phyloP scores from a whole-genome alignment of 2,113 vertebrate genomes.

The Apaloderma vittatum region DNA sequence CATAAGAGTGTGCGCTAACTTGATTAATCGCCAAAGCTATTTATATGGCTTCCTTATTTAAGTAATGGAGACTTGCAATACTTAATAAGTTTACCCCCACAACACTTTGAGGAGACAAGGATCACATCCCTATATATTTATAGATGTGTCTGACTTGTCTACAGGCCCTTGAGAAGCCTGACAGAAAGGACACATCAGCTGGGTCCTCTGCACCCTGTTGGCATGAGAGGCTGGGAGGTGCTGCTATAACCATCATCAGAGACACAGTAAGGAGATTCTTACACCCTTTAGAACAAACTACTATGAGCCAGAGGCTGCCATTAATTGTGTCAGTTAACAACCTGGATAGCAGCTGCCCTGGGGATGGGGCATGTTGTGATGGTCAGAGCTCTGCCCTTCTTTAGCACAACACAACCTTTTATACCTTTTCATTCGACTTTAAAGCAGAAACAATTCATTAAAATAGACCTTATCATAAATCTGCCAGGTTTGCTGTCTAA shows the following conservation, averaged over 20 bases:
- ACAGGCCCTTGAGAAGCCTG: not conserved
- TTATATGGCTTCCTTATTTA: not conserved
- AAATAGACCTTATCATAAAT: not conserved
- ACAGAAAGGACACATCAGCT: not conserved
- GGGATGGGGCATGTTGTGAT: not conserved
- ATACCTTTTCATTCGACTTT: not conserved
- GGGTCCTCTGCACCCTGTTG: not conserved
- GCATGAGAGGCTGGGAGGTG: not conserved
- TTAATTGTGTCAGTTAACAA: not conserved
- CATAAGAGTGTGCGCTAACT: not conserved
- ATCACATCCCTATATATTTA: not conserved
- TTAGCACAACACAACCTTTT: not conserved
- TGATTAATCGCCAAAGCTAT: not conserved
- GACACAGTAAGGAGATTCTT: not conserved
- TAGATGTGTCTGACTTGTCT: not conserved
- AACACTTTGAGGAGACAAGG: not conserved
- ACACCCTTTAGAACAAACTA: not conserved
- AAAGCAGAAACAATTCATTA: not conserved
- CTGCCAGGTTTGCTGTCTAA: not conserved
- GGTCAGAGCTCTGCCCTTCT: not conserved
- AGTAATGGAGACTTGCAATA: not conserved
- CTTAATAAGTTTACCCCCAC: not conserved
- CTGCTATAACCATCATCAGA: not conserved
- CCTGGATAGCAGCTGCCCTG: not conserved
- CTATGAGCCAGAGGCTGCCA: not conserved